Percentiles rank a stretch among this genome's conserved stretches.
Conservation (phyloP, 2,888 invertebrate genomes). For the Phorcus lineatus region DNA sequence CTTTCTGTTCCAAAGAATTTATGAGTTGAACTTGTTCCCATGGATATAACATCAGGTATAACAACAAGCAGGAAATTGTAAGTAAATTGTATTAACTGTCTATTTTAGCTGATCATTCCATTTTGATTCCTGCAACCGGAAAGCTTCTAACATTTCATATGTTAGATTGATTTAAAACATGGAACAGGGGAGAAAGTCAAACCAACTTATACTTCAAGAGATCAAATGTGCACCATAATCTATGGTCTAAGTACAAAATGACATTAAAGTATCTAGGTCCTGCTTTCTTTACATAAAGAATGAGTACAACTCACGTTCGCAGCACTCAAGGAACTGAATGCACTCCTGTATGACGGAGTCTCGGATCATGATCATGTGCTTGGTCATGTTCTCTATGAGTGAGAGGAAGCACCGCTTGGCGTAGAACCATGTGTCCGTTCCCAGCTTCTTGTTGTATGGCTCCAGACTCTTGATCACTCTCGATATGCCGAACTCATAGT, state of each 20-base stretch:
- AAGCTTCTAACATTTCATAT: too few relatives aligned
- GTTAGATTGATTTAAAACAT: too few relatives aligned
- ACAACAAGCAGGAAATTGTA: too few relatives aligned
- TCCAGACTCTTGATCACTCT: constrained; percentile 97
- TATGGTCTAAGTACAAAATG: too few relatives aligned
- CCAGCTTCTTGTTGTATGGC: constrained; percentile 93
- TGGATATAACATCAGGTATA: background rate
- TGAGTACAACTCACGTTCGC: constrained; percentile 80
- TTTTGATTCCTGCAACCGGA: too few relatives aligned
- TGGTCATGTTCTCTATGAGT: constrained; percentile 91
- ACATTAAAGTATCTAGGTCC: too few relatives aligned
- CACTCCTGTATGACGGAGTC: constrained; percentile 92
- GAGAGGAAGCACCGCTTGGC: constrained; percentile 96
- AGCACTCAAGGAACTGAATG: constrained; percentile 90
- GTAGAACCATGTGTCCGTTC: constrained; percentile 99
- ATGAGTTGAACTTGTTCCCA: background rate
- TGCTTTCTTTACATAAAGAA: too few relatives aligned
- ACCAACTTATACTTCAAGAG: too few relatives aligned
- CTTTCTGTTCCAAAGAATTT: background rate
- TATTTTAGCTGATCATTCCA: too few relatives aligned
- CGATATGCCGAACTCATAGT: constrained; percentile 98
- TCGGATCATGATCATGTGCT: constrained; percentile 90
- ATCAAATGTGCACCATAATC: too few relatives aligned
- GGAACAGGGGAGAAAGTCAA: too few relatives aligned
- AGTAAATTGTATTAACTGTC: too few relatives aligned